These are phyloP conservation scores for Drosophila percnosoma DNA, from an alignment of 2,888 invertebrate genomes.

Conservation along the genomic window DNA sequence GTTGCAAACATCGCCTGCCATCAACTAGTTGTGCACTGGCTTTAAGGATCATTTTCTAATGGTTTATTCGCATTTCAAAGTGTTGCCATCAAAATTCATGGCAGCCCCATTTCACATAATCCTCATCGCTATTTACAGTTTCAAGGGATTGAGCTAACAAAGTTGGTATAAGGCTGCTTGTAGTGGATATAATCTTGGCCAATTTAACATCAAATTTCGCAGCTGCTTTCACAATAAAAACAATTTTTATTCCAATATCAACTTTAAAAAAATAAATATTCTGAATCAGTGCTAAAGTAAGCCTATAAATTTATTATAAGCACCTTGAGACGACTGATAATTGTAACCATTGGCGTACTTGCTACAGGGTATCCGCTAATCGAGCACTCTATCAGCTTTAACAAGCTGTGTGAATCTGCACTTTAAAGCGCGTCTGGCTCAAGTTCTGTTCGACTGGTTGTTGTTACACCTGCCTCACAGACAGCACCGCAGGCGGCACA, in stretches of 20 bases:
- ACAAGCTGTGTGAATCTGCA: not conserved
- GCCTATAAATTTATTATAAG: not conserved
- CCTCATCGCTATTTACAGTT: not conserved
- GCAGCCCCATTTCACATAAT: not conserved
- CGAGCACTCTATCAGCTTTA: not conserved
- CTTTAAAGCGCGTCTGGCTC: conserved; percentile 16
- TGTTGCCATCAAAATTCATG: not conserved
- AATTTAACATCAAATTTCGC: not conserved
- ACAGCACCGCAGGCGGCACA: conserved; percentile 38
- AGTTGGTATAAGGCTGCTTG: not conserved
- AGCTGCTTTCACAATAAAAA: not conserved
- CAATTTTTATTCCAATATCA: not conserved
- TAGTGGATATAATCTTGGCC: not conserved
- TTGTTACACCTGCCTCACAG: conserved; percentile 51
- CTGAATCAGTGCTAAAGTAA: no score
- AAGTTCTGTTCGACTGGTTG: conserved; percentile 20
- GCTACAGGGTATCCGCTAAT: conserved; percentile 7
- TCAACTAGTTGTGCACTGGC: conserved; percentile 14
- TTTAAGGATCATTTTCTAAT: not conserved
- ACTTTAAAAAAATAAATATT: not conserved
- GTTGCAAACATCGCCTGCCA: conserved; percentile 7
- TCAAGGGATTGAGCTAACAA: not conserved
- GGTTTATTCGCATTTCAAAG: conserved; percentile 3
- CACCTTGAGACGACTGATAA: not conserved
- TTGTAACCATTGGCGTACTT: not conserved